Percentiles rank a stretch among this genome's conserved stretches.
These are phyloP conservation scores for Zaprionus davidi DNA, from an alignment of 1,140 invertebrate genomes.

Conservation along the genomic window DNA sequence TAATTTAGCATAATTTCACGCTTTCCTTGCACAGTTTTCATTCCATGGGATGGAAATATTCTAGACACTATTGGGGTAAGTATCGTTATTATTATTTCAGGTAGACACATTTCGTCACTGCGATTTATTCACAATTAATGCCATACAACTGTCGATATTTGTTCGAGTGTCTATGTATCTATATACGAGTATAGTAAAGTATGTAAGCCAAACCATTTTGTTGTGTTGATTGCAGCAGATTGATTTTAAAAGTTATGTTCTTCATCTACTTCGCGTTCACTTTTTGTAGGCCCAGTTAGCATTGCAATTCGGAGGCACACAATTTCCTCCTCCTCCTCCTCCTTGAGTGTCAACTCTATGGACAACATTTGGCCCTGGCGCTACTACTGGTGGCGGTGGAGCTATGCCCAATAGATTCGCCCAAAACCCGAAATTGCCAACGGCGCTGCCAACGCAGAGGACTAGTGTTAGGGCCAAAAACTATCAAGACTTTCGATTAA, in stretches of 20 bases:
- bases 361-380: background rate
- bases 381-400: background rate
- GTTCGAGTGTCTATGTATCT: background rate
- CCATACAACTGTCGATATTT: background rate
- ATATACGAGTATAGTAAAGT: background rate
- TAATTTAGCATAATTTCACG: slow-evolving; percentile 22
- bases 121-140: background rate
- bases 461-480: slow-evolving; percentile 32
- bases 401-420: slow-evolving; percentile 7
- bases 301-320: background rate
- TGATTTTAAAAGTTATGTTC: background rate
- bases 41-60: too few species aligned
- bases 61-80: background rate
- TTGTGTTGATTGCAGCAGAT: background rate
- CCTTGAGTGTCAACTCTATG: too few species aligned
- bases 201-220: slow-evolving; percentile 3
- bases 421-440: slow-evolving; percentile 7
- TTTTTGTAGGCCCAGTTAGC: background rate
- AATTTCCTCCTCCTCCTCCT: background rate
- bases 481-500: slow-evolving; percentile 8
- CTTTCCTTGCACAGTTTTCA: background rate
- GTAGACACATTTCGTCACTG: background rate
- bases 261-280: background rate
- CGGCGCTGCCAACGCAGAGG: slow-evolving; percentile 31
- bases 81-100: background rate